Evolutionary conservation across 1,140 invertebrate genomes (phyloP), one percentile per base, ranked within the genome.

Genomic region (Achatina immaculata): DNA sequence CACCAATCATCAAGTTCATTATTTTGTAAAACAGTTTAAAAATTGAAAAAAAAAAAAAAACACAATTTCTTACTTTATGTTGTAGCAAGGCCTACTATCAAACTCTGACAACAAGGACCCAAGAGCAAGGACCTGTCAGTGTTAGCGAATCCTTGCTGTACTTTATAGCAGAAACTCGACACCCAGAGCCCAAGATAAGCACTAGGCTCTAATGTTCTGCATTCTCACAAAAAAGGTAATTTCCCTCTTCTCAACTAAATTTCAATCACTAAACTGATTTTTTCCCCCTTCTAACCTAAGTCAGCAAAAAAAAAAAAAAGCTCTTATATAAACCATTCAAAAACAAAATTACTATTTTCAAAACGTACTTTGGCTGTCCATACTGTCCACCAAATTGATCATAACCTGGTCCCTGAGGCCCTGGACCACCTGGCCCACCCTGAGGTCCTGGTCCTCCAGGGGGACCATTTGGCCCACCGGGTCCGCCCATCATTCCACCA

Each of bases 341-440:
- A n/a, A n/a, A n/a, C n/a, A n/a, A n/a, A n/a, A n/a, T n/a, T n/a
- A n/a, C n/a, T n/a, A n/a, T n/a, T n/a, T n/a, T n/a, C n/a, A n/a
- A n/a, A n/a, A 76, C 83, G 82, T 85, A 86, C 84, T 77, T 82
- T 43, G 82, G 86, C 66, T 85, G 82, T 58, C 80, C 84, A 78
- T 80, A 86, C 66, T 87, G 86, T 69, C 82, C 86, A 74, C 82
- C 86, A 75, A 80, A 85, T 71, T 86, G 83, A 16, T 84, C 86
- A 83, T 84, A 87, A 3, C 85, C 88, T 31, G 82, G 85, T n/a
- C 76, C 82, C 86, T 79, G 91, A 89, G 83, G 92, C 91, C 92
- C 92, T 85, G 92, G 92, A 21, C 85, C 85, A 48, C 87, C 85
- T 42, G 82, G 86, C 58, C 87, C 86, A 78, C 93, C 93, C 69